Conservation (phyloP, 2,888 invertebrate species). For the Lepidochitona cinerea region DNA sequence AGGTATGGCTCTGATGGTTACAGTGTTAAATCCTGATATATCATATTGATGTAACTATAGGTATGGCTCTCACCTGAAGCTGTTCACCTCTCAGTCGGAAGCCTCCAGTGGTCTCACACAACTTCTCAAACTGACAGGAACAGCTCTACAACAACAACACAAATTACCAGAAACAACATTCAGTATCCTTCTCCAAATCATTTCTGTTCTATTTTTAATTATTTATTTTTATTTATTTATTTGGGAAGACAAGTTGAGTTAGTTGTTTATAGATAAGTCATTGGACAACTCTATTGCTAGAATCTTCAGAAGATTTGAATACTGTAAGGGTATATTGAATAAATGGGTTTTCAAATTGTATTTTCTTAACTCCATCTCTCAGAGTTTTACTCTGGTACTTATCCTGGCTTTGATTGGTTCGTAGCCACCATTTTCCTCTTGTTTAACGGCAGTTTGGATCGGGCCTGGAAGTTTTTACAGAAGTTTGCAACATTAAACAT, state of each 20-base stretch:
- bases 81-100: slow-evolving; percentile 52
- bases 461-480: slow-evolving; percentile 65
- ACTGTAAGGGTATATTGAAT: too few species aligned
- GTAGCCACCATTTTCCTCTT: slow-evolving; percentile 65
- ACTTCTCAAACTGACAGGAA: slow-evolving; percentile 55
- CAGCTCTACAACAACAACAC: slow-evolving; percentile 64
- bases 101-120: slow-evolving; percentile 57
- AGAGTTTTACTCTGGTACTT: slow-evolving; percentile 29
- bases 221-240: too few species aligned
- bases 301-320: too few species aligned
- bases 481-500: slow-evolving; percentile 63
- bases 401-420: slow-evolving; percentile 70
- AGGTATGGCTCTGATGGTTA: too few species aligned
- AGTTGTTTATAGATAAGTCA: too few species aligned
- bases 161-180: slow-evolving; percentile 16
- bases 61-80: slow-evolving; percentile 65
- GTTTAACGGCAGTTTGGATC: slow-evolving; percentile 62
- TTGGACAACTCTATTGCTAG: too few species aligned
- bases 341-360: not conserved
- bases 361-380: not conserved
- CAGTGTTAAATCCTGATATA: too few species aligned
- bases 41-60: slow-evolving; percentile 31
- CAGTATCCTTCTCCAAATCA: not conserved
- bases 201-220: too few species aligned
- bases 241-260: too few species aligned